Base-by-base conservation (phyloP, 2,113 vertebrate genomes). In the Thalassarche chlororhynchos region DNA sequence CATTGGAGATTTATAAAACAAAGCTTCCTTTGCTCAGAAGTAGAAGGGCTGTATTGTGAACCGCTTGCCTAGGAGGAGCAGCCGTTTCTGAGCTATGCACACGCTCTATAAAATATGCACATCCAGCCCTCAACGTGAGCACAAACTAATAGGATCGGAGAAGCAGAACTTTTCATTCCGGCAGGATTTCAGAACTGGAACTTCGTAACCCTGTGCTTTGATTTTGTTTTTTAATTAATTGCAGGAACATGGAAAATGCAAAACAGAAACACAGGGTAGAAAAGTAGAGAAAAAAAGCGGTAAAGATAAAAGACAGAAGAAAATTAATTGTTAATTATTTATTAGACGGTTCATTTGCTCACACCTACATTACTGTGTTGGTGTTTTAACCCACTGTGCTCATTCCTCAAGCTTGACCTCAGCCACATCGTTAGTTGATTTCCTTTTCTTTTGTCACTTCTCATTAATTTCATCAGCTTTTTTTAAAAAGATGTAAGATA, bases 311-410 rank as follows among this genome's bases (percentile, higher is more conserved):
- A 98, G 97, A 72, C 68, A 82, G 97, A 92, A 88, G 90, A 93
- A 97, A 97, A 98, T 95, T 71, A 97, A 96, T 97, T 96, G 97
- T 98, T 97, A 98, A 97, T 98, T 97, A 98, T 98, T 98, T 97
- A 98, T 96, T 96, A 97, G 97, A 96, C 14, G 88, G 97, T 96
- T 97, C 97, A 97, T 97, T 98, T 97, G 86, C 96, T 98, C 95
- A 96, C 97, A 97, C 97, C 97, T 97, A 94, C 91, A 97, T 92
- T 86, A 76, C 93, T 88, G 90, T 74, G 93, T 24, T 93, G 89
- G 75, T 96, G 90, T 93, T 97, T 97, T 97, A 97, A 97, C 91
- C 96, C 97, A 79, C 84, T 79, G 74, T 95, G 95, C 95, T 94
- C 10, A 1, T 81, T 93, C 69, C 88, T 97, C 81, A 47, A 70